Evolutionary conservation across 2,113 vertebrate genomes (phyloP).

Genomic region (Pao palembangensis): DNA sequence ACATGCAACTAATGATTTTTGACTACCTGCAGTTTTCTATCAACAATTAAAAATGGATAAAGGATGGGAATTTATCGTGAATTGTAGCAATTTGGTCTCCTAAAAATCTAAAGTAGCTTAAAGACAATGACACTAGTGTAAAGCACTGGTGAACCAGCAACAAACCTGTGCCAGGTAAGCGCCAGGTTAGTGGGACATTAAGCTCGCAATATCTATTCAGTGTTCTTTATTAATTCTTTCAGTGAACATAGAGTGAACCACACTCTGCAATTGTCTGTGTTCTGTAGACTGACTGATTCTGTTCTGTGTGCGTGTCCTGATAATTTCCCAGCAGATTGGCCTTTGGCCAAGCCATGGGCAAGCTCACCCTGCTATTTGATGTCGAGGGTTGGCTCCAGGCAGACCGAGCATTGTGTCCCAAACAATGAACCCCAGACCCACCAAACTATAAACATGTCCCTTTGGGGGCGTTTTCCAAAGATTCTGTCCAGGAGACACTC

Average conservation of each 20-base stretch:
- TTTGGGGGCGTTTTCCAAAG: constrained; percentile 74
- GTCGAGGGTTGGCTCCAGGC: constrained; percentile 76
- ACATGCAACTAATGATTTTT: too few relatives aligned
- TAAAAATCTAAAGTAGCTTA: neutral
- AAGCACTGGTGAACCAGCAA: too few relatives aligned
- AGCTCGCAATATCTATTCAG: too few relatives aligned
- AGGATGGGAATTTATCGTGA: too few relatives aligned
- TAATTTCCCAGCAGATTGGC: constrained; percentile 67
- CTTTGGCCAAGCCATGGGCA: constrained; percentile 71
- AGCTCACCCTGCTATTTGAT: constrained; percentile 72
- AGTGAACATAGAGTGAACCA: neutral
- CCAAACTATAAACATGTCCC: constrained; percentile 77
- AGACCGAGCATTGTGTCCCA: constrained; percentile 81
- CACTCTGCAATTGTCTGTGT: constrained; percentile 28
- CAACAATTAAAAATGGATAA: too few relatives aligned
- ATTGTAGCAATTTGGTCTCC: too few relatives aligned
- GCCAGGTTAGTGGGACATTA: too few relatives aligned
- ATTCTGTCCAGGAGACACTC: constrained; percentile 75
- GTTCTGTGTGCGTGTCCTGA: constrained; percentile 46
- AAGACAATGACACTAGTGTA: neutral
- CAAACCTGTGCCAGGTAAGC: too few relatives aligned
- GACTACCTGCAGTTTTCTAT: too few relatives aligned
- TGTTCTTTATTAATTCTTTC: neutral
- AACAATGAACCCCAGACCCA: constrained; percentile 80
- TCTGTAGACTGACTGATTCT: constrained; percentile 45